Conservation (phyloP, 2,797 vertebrate species). For the Yasuhikotakia modesta region DNA sequence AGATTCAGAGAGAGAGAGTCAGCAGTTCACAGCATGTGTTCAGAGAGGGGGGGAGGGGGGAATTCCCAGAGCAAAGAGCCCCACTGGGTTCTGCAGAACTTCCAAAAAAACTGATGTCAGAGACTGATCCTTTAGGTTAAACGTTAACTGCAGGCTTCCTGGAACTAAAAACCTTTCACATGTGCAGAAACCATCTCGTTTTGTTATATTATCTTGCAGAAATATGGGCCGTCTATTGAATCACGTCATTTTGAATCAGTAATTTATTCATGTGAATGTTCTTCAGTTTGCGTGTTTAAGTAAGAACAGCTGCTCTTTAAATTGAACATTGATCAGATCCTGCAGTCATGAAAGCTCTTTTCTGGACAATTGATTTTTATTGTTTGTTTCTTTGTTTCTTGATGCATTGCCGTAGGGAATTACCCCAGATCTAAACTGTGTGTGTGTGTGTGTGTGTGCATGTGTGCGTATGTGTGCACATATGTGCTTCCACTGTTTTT, state of each 20-base stretch:
- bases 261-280: not conserved
- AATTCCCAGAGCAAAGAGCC: constrained; percentile 57
- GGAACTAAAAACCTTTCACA: not conserved
- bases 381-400: not conserved
- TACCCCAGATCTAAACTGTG: not conserved
- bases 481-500: too few relatives aligned
- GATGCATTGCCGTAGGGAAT: not conserved
- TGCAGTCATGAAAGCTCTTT: not conserved
- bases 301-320: constrained; percentile 12
- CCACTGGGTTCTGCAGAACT: constrained; percentile 47
- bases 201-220: not conserved
- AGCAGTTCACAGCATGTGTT: constrained; percentile 16
- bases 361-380: not conserved
- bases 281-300: constrained; percentile 11
- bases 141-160: constrained; percentile 15
- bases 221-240: not conserved
- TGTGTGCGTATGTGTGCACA: too few relatives aligned
- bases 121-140: constrained; percentile 10
- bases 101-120: constrained; percentile 53
- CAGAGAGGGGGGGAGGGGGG: constrained; percentile 58
- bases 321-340: constrained; percentile 8
- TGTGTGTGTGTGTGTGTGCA: too few relatives aligned
- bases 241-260: not conserved
- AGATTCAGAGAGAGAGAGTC: constrained; percentile 10
- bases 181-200: not conserved